Base-by-base conservation (phyloP, 2,888 invertebrate genomes). In the Polyommatus iphigenia region DNA sequence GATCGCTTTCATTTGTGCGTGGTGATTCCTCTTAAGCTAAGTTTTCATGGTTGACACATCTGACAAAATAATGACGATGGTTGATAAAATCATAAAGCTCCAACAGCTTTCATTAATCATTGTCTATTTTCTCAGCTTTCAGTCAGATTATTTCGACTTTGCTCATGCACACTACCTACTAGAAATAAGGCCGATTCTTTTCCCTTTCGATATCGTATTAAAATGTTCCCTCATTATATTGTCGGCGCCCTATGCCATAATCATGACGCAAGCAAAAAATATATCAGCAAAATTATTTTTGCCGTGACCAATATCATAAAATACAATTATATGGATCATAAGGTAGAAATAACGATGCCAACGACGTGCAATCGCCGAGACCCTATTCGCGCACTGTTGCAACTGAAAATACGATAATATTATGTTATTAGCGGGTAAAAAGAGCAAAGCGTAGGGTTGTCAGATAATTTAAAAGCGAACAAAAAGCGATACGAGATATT, bases 381-480 rank as follows among this genome's bases (percentile, higher is more conserved):
- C 41, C 72, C 41, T 13, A 72, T 72, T 72, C 72, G 72, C 72
- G 72, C 72, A 72, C 72, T 72, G 20, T 46, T 73, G 73, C 75
- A 75, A 75, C 75, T 75, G 75, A 75, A 75, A 50, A 75, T 75
- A 75, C 75, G 75, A 75, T 75, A 67, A 79, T 79, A 81, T 81
- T 80, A 82, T 79, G 79, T 82, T 81, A 82, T 82, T 82, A 82
- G 76, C 78, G 76, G 79, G 4, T 77, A 80, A 80, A 80, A 82
- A 80, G 80, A 81, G 82, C 79, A 81, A 84, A 84, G 85, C 85
- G 83, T 85, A 77, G 54, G 80, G 82, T 81, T 82, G 83, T 82
- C 80, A 87, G 79, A 79, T 80, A 80, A 77, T 79, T 79, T 77
- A 80, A 79, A 81, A 80, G 79, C 79, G 78, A 79, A 80, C 79